Conservation (phyloP, 2,888 invertebrate species). For the Mesorhabditis sp. region DNA sequence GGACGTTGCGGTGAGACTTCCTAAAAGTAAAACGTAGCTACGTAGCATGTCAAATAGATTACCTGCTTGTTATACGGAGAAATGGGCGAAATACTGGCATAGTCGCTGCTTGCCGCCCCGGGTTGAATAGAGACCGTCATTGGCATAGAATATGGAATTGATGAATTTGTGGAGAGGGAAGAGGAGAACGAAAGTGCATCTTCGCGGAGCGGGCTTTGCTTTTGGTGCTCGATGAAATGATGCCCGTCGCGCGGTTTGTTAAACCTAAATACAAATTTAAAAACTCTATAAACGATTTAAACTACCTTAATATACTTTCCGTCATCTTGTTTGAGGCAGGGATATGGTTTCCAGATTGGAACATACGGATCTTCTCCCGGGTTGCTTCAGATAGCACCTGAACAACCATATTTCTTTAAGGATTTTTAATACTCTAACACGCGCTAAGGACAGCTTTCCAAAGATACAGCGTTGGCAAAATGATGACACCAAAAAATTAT, state of each 20-base stretch:
- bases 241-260: not conserved
- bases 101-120: conserved; percentile 30
- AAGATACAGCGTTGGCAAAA: too few species aligned
- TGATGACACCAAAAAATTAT: not conserved
- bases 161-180: conserved; percentile 45
- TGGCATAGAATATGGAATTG: conserved; percentile 8
- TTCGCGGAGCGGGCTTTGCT: conserved; percentile 25
- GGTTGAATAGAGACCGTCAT: not conserved
- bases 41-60: not conserved
- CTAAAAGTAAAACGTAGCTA: not conserved
- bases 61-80: conserved; percentile 10
- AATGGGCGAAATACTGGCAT: conserved; percentile 28
- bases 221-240: conserved; percentile 1
- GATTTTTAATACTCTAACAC: not conserved
- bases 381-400: conserved; percentile 47
- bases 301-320: conserved; percentile 10
- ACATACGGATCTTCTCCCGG: conserved; percentile 45
- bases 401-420: not conserved
- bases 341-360: conserved; percentile 25
- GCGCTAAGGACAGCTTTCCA: too few species aligned
- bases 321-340: not conserved
- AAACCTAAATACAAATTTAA: too few species aligned
- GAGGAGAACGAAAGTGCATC: conserved; percentile 43
- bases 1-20: not conserved
- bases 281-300: not conserved